These are phyloP conservation scores for Leucophenga montana DNA, from an alignment of 2,888 invertebrate genomes.

Conservation along the genomic window DNA sequence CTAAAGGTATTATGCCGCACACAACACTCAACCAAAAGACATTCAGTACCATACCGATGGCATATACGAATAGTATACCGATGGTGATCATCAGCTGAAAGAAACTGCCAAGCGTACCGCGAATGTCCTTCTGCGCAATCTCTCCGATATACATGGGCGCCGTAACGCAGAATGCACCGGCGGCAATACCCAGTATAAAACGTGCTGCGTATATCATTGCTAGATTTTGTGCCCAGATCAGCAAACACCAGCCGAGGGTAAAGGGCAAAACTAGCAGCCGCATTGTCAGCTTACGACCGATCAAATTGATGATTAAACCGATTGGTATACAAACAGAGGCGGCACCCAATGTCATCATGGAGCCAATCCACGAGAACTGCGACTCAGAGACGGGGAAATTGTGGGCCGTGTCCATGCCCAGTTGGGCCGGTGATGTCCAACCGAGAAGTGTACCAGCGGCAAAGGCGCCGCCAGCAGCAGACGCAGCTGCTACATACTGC, in stretches of 20 bases:
- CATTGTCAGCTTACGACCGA: conserved; percentile 82
- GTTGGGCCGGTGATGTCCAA: conserved; percentile 83
- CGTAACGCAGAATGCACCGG: conserved; percentile 86
- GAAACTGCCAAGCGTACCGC: conserved; percentile 89
- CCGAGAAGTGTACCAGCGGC: conserved; percentile 84
- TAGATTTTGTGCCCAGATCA: conserved; percentile 81
- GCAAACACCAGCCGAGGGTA: conserved; percentile 82
- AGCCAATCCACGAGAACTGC: conserved; percentile 82
- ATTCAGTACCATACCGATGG: conserved; percentile 74
- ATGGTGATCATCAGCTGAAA: conserved; percentile 89
- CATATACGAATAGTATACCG: conserved; percentile 86
- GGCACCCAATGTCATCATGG: conserved; percentile 83
- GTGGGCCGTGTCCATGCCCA: conserved; percentile 42
- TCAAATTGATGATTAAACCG: conserved; percentile 79
- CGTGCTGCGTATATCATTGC: conserved; percentile 70
- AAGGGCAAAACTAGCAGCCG: conserved; percentile 77
- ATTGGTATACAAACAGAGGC: conserved; percentile 82
- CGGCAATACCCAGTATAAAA: conserved; percentile 71
- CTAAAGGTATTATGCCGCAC: conserved; percentile 74
- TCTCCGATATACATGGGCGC: conserved; percentile 90
- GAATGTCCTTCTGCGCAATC: conserved; percentile 86
- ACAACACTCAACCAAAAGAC: conserved; percentile 69
- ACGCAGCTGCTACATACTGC: conserved; percentile 71
- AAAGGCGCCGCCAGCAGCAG: conserved; percentile 85
- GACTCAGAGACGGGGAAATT: conserved; percentile 74